Conservation (phyloP, 64 coral and sea anemone species). For the Stylophora pistillata region DNA sequence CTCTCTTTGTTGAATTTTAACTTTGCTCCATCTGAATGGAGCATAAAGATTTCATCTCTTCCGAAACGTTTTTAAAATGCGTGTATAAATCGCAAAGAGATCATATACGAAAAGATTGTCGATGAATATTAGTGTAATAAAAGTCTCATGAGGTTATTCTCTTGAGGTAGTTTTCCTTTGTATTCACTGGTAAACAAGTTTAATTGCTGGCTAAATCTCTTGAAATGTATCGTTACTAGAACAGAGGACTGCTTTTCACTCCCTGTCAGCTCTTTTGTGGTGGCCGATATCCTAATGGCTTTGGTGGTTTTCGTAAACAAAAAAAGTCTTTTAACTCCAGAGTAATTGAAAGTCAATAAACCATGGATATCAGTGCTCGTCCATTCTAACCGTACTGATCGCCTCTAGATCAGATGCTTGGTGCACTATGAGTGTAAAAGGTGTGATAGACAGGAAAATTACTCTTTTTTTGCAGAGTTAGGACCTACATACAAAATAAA, state of each 20-base stretch:
- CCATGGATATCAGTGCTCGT: neutral
- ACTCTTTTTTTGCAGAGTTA: too few species aligned
- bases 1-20: neutral
- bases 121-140: too few species aligned
- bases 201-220: neutral
- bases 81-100: too few species aligned
- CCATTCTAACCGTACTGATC: neutral
- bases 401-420: too few species aligned
- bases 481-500: too few species aligned
- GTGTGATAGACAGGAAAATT: too few species aligned
- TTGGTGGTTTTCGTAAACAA: neutral
- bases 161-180: neutral
- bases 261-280: too few species aligned
- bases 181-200: neutral
- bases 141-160: neutral
- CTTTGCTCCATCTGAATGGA: too few species aligned
- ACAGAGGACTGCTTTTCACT: neutral
- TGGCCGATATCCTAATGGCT: neutral
- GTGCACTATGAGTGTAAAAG: too few species aligned
- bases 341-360: slow-evolving; percentile 9
- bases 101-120: too few species aligned
- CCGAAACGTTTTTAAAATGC: too few species aligned
- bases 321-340: neutral
- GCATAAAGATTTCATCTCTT: too few species aligned
- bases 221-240: neutral